Evolutionary conservation across 1,140 invertebrate genomes (phyloP).

Genomic region (Drosophila dunni): DNA sequence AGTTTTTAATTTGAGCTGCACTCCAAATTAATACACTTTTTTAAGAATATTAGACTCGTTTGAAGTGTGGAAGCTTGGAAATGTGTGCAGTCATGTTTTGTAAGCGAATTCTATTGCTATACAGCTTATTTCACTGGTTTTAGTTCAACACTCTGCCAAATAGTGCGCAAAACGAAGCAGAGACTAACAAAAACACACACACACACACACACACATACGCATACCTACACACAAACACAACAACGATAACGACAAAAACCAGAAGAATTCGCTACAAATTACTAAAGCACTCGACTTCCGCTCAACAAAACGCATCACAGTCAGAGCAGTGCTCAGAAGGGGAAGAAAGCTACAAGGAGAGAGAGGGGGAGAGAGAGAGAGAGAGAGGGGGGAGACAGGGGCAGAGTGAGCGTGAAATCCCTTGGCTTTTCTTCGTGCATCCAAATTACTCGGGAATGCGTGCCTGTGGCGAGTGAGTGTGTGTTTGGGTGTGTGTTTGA

Average conservation of each 20-base stretch:
- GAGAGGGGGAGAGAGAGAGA: neutral
- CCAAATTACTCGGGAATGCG: conserved; percentile 37
- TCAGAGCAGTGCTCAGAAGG: conserved; percentile 35
- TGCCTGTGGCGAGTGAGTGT: conserved; percentile 3
- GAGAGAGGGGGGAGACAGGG: neutral
- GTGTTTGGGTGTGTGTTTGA: neutral
- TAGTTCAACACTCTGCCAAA: too few species aligned
- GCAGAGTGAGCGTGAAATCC: neutral
- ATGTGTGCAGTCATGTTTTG: too few species aligned
- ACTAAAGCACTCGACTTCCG: conserved; percentile 77
- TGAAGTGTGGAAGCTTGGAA: too few species aligned
- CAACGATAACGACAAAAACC: conserved; percentile 17
- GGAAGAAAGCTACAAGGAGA: neutral
- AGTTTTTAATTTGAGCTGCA: too few species aligned
- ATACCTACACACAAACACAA: conserved; percentile 11
- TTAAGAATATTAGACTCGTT: too few species aligned
- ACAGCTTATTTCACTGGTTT: too few species aligned
- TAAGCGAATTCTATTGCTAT: too few species aligned
- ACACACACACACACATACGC: neutral
- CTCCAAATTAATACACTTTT: too few species aligned
- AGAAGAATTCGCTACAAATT: conserved; percentile 70
- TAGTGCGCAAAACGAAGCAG: neutral
- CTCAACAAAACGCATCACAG: conserved; percentile 74
- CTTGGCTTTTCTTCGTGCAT: conserved; percentile 29
- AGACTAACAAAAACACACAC: conserved; percentile 17